phyloP scores from a whole-genome alignment of 2,797 vertebrate genomes.

The Fundulus diaphanus region DNA sequence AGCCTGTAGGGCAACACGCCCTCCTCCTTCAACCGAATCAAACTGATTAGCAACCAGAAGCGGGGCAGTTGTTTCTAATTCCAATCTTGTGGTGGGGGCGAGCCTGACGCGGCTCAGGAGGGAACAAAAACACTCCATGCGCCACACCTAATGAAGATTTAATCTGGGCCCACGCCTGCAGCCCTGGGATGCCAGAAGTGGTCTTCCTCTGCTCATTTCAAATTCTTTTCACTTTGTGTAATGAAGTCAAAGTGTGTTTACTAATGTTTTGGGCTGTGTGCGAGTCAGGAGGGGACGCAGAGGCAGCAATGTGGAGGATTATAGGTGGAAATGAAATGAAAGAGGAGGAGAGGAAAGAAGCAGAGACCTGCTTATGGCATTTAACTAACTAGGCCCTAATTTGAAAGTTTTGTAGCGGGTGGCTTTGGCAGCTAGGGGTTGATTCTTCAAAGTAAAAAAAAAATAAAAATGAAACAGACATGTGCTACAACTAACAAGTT shows the following conservation, averaged over 20 bases:
- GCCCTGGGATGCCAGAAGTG: slow-evolving; percentile 51
- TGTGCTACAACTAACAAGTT: slow-evolving; percentile 67
- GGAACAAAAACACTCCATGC: slow-evolving; percentile 25
- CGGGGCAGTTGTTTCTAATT: slow-evolving; percentile 34
- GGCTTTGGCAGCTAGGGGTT: slow-evolving; percentile 39
- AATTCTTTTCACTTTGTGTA: slow-evolving; percentile 53
- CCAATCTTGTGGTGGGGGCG: slow-evolving; percentile 14
- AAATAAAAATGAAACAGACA: slow-evolving; percentile 31
- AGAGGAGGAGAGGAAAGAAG: slow-evolving; percentile 26
- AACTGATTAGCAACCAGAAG: slow-evolving; percentile 42
- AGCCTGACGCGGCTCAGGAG: slow-evolving; percentile 16
- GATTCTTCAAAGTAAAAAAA: slow-evolving; percentile 60
- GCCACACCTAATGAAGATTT: slow-evolving; percentile 64
- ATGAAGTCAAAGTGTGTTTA: slow-evolving; percentile 55
- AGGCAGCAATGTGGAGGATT: slow-evolving; percentile 36
- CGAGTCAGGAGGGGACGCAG: slow-evolving; percentile 30
- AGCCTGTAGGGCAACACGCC: not conserved
- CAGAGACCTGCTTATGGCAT: slow-evolving; percentile 27
- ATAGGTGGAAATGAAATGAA: slow-evolving; percentile 27
- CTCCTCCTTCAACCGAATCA: slow-evolving; percentile 24
- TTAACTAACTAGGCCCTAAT: slow-evolving; percentile 51
- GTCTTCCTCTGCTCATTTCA: slow-evolving; percentile 56
- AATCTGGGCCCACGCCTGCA: slow-evolving; percentile 60
- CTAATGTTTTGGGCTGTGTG: slow-evolving; percentile 26
- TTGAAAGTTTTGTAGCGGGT: slow-evolving; percentile 39